Evolutionary conservation across 2,113 vertebrate species (phyloP).

Genomic region (Pseudopodoces humilis): DNA sequence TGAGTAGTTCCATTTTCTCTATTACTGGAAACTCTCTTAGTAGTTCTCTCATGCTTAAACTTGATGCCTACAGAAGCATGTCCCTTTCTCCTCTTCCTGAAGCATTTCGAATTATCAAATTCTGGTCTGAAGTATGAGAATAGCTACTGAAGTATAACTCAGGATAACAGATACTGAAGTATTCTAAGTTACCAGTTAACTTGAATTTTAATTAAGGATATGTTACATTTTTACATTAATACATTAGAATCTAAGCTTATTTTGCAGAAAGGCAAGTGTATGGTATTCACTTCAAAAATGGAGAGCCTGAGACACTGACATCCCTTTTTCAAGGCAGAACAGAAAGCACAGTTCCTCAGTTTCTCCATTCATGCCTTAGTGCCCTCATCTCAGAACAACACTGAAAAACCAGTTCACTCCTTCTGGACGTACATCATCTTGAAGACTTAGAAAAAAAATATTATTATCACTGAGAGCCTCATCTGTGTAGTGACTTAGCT

Average conservation of each 20-base stretch:
- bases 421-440: background rate
- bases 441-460: background rate
- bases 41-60: background rate
- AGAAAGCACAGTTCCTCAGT: background rate
- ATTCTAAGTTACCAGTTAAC: background rate
- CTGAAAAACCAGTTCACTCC: background rate
- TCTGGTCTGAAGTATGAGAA: background rate
- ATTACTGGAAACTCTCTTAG: background rate
- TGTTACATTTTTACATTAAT: background rate
- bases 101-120: fast-evolving
- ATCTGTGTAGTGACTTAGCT: background rate
- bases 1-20: background rate
- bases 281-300: background rate
- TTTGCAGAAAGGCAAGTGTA: background rate
- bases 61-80: background rate
- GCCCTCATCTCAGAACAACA: background rate
- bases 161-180: background rate
- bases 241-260: background rate
- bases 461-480: background rate
- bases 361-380: background rate
- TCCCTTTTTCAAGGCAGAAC: background rate
- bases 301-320: background rate
- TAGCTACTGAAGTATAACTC: background rate
- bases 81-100: background rate
- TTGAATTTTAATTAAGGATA: background rate